Conservation (phyloP, 2,113 vertebrate species). For the Pseudorasbora parva region DNA sequence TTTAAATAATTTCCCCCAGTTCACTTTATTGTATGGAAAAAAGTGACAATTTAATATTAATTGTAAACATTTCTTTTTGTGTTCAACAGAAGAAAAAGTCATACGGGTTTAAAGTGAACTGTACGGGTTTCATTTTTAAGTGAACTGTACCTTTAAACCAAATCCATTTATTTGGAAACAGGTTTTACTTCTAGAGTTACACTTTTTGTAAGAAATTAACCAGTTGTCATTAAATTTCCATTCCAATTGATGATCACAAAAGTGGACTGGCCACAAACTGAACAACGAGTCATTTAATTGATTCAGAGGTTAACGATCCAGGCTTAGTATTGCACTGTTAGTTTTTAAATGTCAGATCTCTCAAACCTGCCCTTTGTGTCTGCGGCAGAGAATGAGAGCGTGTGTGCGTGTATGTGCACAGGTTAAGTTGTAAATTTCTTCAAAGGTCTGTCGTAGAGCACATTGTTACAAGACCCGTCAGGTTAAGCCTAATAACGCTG, state of each 20-base stretch:
- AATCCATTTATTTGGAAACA: background rate
- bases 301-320: constrained; percentile 53
- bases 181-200: background rate
- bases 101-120: too few relatives aligned
- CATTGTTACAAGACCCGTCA: constrained; percentile 21
- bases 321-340: constrained; percentile 43
- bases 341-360: constrained; percentile 61
- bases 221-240: background rate
- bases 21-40: background rate
- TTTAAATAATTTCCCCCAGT: background rate
- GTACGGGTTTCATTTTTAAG: background rate
- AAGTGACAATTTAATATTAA: background rate
- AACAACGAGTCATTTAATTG: constrained; percentile 39
- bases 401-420: constrained; percentile 43
- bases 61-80: background rate
- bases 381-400: constrained; percentile 37
- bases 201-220: background rate
- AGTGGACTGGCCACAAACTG: constrained; percentile 38
- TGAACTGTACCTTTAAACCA: background rate
- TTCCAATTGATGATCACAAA: background rate
- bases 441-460: constrained; percentile 38
- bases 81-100: too few relatives aligned
- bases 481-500: constrained; percentile 7
- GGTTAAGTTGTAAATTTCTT: constrained; percentile 31
- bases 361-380: constrained; percentile 60